phyloP scores from a whole-genome alignment of 1,140 invertebrate species.

The Chrysomallon squamiferum region DNA sequence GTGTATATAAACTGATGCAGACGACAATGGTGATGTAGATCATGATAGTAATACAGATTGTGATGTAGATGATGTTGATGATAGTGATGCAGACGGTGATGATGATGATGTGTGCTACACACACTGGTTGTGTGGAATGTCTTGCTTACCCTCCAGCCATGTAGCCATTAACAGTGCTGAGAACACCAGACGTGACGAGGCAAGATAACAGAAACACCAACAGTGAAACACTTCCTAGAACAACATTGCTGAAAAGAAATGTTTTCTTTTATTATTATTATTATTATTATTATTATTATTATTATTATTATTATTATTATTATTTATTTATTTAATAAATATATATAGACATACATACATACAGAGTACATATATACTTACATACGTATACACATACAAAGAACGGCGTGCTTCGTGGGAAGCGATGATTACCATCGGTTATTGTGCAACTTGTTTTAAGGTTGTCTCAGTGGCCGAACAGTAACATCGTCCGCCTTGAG shows the following conservation, averaged over 20 bases:
- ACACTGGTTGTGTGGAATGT: neutral
- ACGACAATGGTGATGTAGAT: neutral
- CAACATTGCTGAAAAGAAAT: neutral
- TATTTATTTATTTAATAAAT: neutral
- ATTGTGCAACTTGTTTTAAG: neutral
- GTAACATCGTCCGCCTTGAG: neutral
- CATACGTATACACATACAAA: neutral
- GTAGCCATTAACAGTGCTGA: constrained; percentile 20
- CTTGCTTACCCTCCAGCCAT: neutral
- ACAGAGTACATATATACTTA: neutral
- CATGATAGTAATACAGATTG: neutral
- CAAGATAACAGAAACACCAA: constrained; percentile 24
- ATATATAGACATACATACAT: neutral
- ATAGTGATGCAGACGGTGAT: no score
- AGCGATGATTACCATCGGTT: no score
- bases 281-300: neutral
- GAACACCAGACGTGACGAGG: constrained; percentile 29
- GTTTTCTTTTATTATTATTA: neutral
- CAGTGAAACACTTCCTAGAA: neutral
- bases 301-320: neutral
- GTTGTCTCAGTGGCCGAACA: neutral
- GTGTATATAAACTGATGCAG: neutral
- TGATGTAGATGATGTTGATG: neutral
- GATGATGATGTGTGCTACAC: neutral
- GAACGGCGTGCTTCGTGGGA: no score